Percentiles rank a stretch among this genome's conserved stretches.
Evolutionary conservation across 2,888 invertebrate species (phyloP).

Genomic region (Tromatobia lineatoria): DNA sequence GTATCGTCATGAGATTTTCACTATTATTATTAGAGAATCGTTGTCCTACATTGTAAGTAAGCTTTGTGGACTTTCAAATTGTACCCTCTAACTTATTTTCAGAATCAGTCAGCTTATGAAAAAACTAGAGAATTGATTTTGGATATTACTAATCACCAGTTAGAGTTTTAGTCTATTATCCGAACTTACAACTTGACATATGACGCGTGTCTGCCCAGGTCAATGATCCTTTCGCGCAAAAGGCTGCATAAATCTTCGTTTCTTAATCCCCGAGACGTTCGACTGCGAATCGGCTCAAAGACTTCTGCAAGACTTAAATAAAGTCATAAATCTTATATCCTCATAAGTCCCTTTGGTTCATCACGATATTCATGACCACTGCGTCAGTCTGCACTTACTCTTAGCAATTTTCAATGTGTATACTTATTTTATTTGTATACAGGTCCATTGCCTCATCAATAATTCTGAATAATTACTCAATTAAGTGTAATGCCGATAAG

Average conservation of each 20-base stretch:
- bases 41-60: too few relatives aligned
- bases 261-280: conserved; percentile 2
- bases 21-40: too few relatives aligned
- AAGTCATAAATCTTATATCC: conserved; percentile 17
- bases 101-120: too few relatives aligned
- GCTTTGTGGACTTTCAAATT: too few relatives aligned
- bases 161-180: not conserved
- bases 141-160: not conserved
- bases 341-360: conserved; percentile 6
- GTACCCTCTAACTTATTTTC: too few relatives aligned
- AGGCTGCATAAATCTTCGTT: conserved; percentile 8
- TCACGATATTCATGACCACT: not conserved
- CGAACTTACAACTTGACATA: not conserved
- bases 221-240: conserved; percentile 21
- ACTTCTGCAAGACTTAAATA: conserved; percentile 7
- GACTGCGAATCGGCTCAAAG: conserved; percentile 26
- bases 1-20: too few relatives aligned
- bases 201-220: conserved; percentile 11
- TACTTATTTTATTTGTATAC: not conserved
- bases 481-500: conserved; percentile 5
- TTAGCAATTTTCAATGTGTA: not conserved
- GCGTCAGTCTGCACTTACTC: not conserved
- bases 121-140: too few relatives aligned
- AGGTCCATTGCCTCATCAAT: conserved; percentile 1
- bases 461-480: conserved; percentile 15